Conservation (phyloP, 2,888 invertebrate species). For the Galerucella calmariensis region DNA sequence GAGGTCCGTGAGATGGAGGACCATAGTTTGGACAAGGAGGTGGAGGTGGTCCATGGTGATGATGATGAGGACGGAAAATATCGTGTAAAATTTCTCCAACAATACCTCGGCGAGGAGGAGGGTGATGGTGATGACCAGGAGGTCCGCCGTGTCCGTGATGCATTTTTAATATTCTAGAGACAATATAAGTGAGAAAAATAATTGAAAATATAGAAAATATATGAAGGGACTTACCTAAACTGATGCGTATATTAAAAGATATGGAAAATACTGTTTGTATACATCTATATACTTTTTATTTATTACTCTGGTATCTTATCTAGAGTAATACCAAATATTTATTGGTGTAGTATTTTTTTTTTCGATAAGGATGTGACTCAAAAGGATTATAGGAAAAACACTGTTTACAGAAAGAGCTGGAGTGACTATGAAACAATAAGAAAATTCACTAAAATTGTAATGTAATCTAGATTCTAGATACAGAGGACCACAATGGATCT, state of each 20-base stretch:
- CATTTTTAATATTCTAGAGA: background rate
- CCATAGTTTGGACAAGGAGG: background rate
- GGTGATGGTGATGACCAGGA: background rate
- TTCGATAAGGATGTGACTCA: no score
- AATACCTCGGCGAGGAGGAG: conserved; percentile 4
- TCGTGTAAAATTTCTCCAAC: conserved; percentile 8
- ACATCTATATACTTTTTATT: background rate
- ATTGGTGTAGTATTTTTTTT: background rate
- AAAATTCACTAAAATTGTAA: no score
- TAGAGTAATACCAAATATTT: background rate
- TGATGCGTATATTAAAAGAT: background rate
- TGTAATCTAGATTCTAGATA: no score
- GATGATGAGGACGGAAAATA: conserved; percentile 4
- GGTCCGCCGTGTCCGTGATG: background rate
- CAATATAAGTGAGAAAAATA: background rate
- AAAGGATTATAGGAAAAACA: no score
- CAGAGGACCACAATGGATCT: no score
- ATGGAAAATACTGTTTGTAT: background rate
- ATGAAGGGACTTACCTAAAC: no score
- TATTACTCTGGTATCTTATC: background rate
- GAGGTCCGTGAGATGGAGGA: background rate
- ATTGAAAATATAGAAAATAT: no score
- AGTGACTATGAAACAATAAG: no score
- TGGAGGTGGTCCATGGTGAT: conserved; percentile 7
- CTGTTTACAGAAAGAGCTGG: no score